A percentile compares a stretch with the other conserved stretches of the same genome.
These are phyloP conservation scores for Aphelinus certus DNA, from an alignment of 1,140 invertebrate species.

Conservation along the genomic window DNA sequence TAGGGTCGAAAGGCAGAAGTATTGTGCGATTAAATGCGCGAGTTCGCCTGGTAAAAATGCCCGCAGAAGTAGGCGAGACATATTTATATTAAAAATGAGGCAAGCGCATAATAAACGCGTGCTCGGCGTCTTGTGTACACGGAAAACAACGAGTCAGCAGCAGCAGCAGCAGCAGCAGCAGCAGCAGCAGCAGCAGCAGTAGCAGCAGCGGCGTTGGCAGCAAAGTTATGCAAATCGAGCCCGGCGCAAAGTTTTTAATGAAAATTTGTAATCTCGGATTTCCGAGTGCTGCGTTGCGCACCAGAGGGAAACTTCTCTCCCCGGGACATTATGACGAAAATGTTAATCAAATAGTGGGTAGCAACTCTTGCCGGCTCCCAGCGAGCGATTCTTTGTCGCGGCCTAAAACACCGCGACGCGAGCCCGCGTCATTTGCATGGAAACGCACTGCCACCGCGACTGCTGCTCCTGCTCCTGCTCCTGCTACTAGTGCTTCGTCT, in stretches of 20 bases:
- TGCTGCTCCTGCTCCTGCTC: neutral
- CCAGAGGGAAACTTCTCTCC: conserved; percentile 8
- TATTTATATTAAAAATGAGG: conserved; percentile 31
- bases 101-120: neutral
- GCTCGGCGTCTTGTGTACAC: conserved; percentile 12
- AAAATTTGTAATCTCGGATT: conserved; percentile 57
- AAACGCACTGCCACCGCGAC: conserved; percentile 2
- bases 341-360: conserved; percentile 51
- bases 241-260: conserved; percentile 55
- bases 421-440: conserved; percentile 34
- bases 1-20: no score
- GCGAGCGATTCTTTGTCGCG: conserved; percentile 23
- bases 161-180: neutral
- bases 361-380: conserved; percentile 2
- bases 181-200: no score
- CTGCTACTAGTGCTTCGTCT: neutral
- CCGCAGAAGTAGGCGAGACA: neutral
- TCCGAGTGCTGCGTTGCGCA: conserved; percentile 35
- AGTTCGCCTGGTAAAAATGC: neutral
- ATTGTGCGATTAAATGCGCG: no score
- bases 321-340: conserved; percentile 47
- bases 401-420: neutral
- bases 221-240: conserved; percentile 49
- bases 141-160: conserved; percentile 27
- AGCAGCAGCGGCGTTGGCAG: neutral